A percentile compares a stretch with the other conserved stretches of the same genome.
Evolutionary conservation across 1,140 invertebrate genomes (phyloP).

Genomic region (Homalodisca vitripennis): DNA sequence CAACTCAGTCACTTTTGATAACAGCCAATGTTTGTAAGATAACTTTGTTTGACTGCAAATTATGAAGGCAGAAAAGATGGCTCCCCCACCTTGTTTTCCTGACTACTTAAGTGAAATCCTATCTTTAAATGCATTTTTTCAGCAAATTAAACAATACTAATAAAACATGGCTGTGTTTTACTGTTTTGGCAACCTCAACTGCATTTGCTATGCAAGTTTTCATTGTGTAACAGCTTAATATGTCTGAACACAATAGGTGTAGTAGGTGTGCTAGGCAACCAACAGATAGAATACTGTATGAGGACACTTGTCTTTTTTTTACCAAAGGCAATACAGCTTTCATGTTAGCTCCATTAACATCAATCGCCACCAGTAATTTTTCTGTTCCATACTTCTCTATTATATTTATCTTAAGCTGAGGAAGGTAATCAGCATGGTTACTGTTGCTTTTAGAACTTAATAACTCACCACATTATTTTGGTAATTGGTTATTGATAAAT

Average conservation of each 20-base stretch:
- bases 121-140: conserved; percentile 25
- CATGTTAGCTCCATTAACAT: too few species aligned
- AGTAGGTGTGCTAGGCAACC: conserved; percentile 29
- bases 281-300: too few species aligned
- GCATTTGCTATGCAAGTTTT: conserved; percentile 21
- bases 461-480: too few species aligned
- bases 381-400: too few species aligned
- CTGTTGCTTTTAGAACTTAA: too few species aligned
- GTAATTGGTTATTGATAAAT: too few species aligned
- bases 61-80: conserved; percentile 25
- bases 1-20: conserved; percentile 19
- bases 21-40: conserved; percentile 29
- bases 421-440: too few species aligned
- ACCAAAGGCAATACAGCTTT: too few species aligned
- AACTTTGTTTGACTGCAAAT: conserved; percentile 18
- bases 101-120: conserved; percentile 25
- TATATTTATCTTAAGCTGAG: too few species aligned
- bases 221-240: conserved; percentile 22
- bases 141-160: background rate
- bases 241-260: conserved; percentile 29
- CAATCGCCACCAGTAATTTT: too few species aligned
- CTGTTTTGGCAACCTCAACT: conserved; percentile 22
- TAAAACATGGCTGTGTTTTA: conserved; percentile 26
- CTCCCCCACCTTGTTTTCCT: conserved; percentile 32
- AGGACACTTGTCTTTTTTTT: too few species aligned